Percentiles rank a stretch among this genome's conserved stretches.
These are phyloP conservation scores for Lycaena phlaeas DNA, from an alignment of 2,888 invertebrate genomes.

Conservation along the genomic window DNA sequence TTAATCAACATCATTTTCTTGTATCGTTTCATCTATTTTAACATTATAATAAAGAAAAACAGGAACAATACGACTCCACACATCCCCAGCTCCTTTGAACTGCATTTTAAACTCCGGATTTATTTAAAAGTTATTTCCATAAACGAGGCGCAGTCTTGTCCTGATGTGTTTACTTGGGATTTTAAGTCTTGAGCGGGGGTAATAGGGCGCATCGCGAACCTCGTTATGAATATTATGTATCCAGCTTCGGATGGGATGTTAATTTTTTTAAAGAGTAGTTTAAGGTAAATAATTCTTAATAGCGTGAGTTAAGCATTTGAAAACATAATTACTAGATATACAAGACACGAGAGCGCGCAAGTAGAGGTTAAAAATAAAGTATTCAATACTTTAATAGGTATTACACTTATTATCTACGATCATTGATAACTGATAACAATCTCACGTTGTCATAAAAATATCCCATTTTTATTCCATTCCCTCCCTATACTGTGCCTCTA, in stretches of 20 bases:
- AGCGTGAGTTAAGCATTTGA: constrained; percentile 1
- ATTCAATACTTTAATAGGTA: too few relatives aligned
- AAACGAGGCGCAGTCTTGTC: constrained; percentile 31
- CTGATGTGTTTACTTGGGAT: constrained; percentile 15
- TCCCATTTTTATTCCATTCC: too few relatives aligned
- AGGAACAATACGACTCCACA: constrained; percentile 28
- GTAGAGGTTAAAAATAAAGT: too few relatives aligned
- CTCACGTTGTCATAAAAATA: too few relatives aligned
- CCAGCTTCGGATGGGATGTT: constrained; percentile 10
- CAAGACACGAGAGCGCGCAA: too few relatives aligned
- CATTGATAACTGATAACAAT: too few relatives aligned
- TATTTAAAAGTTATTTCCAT: constrained; percentile 59
- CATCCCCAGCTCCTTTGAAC: constrained; percentile 30
- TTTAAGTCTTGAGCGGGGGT: constrained; percentile 25
- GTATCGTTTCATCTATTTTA: too few relatives aligned
- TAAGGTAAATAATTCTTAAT: constrained; percentile 5
- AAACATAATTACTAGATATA: too few relatives aligned
- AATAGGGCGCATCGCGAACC: constrained; percentile 13
- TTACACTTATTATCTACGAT: too few relatives aligned
- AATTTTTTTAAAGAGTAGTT: constrained; percentile 1
- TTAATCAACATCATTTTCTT: too few relatives aligned
- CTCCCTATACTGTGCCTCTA: too few relatives aligned
- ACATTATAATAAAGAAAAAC: too few relatives aligned
- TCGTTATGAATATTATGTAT: constrained; percentile 8
- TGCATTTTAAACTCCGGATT: constrained; percentile 55